phyloP scores from a whole-genome alignment of 2,797 vertebrate species.

The Hipposideros larvatus region DNA sequence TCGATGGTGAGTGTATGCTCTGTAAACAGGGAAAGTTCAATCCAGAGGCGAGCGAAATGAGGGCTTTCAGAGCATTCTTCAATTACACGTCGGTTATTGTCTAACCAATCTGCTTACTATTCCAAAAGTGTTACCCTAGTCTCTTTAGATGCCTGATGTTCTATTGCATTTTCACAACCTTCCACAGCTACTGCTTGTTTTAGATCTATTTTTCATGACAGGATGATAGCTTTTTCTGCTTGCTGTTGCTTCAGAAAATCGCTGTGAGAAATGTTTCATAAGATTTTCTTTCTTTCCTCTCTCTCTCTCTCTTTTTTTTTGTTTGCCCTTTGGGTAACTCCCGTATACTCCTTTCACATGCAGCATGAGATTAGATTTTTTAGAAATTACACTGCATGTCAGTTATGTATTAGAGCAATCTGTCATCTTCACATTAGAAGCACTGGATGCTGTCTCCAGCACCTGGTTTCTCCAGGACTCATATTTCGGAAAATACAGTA shows the following conservation, averaged over 20 bases:
- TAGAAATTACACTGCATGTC: constrained; percentile 63
- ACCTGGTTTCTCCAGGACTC: constrained; percentile 38
- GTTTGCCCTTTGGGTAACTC: constrained; percentile 44
- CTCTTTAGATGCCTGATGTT: constrained; percentile 43
- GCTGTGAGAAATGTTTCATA: constrained; percentile 42
- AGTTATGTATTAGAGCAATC: background rate
- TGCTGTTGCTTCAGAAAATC: constrained; percentile 60
- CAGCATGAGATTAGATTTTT: constrained; percentile 63
- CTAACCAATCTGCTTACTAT: constrained; percentile 67
- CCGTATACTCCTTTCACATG: background rate
- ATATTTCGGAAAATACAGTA: constrained; percentile 60
- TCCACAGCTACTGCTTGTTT: constrained; percentile 40
- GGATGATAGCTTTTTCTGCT: constrained; percentile 42
- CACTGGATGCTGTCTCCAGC: background rate
- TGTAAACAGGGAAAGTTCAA: background rate
- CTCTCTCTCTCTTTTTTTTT: background rate
- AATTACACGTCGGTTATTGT: background rate
- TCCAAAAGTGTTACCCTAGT: constrained; percentile 44
- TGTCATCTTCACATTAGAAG: constrained; percentile 24
- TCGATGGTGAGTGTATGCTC: background rate
- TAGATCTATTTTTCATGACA: constrained; percentile 80
- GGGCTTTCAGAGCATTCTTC: constrained; percentile 24
- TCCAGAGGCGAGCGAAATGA: background rate
- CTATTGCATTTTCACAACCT: constrained; percentile 5
- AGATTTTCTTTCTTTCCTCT: constrained; percentile 27